Evolutionary conservation across 1,140 invertebrate species (phyloP).

Genomic region (Lasaia peninsularis): DNA sequence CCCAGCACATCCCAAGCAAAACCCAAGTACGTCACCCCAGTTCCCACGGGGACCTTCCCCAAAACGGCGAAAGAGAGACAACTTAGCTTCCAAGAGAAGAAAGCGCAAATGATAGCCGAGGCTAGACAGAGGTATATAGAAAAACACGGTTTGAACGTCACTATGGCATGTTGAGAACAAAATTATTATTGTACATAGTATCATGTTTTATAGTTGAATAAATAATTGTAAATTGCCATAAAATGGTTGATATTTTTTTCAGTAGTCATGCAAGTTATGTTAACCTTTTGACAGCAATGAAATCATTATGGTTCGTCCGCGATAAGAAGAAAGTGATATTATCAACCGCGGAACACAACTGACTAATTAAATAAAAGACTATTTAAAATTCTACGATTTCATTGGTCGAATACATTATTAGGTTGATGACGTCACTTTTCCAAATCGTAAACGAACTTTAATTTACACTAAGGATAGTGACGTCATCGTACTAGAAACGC

Average conservation of each 20-base stretch:
- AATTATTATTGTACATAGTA: slow-evolving; percentile 7
- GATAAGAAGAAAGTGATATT: too few species aligned
- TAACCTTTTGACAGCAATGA: not conserved
- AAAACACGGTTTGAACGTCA: slow-evolving; percentile 82
- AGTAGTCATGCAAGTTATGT: not conserved
- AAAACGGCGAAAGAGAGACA: slow-evolving; percentile 80
- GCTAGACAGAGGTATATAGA: slow-evolving; percentile 87
- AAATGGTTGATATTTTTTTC: slow-evolving; percentile 7
- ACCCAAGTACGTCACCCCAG: slow-evolving; percentile 41
- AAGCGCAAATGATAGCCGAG: slow-evolving; percentile 86
- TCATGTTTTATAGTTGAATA: slow-evolving; percentile 16
- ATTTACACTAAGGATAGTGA: too few species aligned
- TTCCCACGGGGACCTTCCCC: slow-evolving; percentile 78
- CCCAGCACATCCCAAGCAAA: slow-evolving; percentile 31
- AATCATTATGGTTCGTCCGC: too few species aligned
- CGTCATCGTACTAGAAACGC: too few species aligned
- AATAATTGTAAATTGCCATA: slow-evolving; percentile 13
- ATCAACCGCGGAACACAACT: too few species aligned
- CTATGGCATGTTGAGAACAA: slow-evolving; percentile 34
- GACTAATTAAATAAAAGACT: too few species aligned
- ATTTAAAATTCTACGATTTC: too few species aligned
- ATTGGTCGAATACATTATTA: too few species aligned
- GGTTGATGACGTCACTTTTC: too few species aligned
- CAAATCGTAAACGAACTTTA: too few species aligned
- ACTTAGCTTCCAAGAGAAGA: slow-evolving; percentile 83